Conservation (phyloP, 2,113 vertebrate species). For the Petrocephalus zakoni region DNA sequence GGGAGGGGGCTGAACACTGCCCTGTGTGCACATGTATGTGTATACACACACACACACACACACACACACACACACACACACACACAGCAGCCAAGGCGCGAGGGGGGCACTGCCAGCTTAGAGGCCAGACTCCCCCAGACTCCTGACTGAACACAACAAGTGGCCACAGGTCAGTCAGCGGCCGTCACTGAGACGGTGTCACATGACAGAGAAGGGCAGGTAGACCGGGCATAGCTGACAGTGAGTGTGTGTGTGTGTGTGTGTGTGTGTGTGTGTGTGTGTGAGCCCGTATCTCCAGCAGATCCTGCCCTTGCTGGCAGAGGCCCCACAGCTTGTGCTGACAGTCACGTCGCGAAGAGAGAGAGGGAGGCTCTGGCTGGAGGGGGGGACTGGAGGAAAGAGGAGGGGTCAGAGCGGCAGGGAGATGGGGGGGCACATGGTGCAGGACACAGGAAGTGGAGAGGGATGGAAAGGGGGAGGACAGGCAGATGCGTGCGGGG, state of each 20-base stretch:
- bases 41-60: no score
- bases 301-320: constrained; percentile 64
- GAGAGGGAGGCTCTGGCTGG: constrained; percentile 25
- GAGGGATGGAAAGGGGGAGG: constrained; percentile 64
- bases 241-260: constrained; percentile 18
- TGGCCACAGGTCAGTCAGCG: background rate
- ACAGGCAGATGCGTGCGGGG: constrained; percentile 64
- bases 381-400: constrained; percentile 25
- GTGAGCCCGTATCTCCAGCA: constrained; percentile 45
- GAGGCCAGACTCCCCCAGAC: background rate
- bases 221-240: background rate
- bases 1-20: background rate
- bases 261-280: constrained; percentile 20
- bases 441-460: constrained; percentile 61
- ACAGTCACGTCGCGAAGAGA: constrained; percentile 66
- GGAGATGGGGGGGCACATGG: background rate
- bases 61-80: background rate
- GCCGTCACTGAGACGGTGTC: background rate
- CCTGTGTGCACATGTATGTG: no score
- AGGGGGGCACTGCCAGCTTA: background rate
- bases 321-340: constrained; percentile 60
- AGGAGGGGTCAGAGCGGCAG: constrained; percentile 41
- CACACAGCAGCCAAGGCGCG: background rate
- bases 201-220: background rate
- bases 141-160: background rate